These are phyloP conservation scores for Lithophane socia DNA, from an alignment of 2,888 invertebrate genomes.

Conservation along the genomic window DNA sequence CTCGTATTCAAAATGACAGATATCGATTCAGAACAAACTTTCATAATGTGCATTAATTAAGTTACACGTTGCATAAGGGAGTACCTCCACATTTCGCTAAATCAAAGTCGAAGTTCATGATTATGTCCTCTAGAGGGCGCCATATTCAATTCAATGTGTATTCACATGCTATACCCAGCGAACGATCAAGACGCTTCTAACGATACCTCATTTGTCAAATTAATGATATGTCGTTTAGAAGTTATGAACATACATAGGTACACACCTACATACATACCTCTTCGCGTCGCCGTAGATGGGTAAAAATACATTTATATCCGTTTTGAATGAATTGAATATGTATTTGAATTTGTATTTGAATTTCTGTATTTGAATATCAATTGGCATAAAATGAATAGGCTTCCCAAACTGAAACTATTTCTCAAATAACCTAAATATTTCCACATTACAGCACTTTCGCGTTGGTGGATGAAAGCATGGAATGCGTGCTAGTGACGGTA, in stretches of 20 bases:
- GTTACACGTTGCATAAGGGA: too few relatives aligned
- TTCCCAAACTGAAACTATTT: background rate
- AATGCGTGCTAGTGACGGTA: constrained; percentile 94
- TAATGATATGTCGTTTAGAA: background rate
- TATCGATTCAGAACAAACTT: background rate
- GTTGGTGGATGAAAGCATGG: constrained; percentile 93
- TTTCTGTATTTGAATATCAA: background rate
- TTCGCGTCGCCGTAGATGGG: too few relatives aligned
- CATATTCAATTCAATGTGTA: too few relatives aligned
- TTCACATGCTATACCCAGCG: too few relatives aligned
- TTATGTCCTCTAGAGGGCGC: too few relatives aligned
- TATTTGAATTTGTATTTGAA: too few relatives aligned
- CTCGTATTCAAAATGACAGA: background rate
- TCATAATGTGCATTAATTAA: background rate
- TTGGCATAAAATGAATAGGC: background rate
- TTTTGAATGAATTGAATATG: background rate
- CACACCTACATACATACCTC: too few relatives aligned
- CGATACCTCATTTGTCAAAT: too few relatives aligned
- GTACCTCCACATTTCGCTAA: too few relatives aligned
- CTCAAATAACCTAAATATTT: constrained; percentile 3
- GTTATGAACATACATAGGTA: too few relatives aligned
- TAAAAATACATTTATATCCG: background rate
- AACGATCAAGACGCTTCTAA: too few relatives aligned
- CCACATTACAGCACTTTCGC: constrained; percentile 93
- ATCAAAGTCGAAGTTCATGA: too few relatives aligned